Conservation (phyloP, 2,888 invertebrate species). For the Cataglyphis cursor region DNA sequence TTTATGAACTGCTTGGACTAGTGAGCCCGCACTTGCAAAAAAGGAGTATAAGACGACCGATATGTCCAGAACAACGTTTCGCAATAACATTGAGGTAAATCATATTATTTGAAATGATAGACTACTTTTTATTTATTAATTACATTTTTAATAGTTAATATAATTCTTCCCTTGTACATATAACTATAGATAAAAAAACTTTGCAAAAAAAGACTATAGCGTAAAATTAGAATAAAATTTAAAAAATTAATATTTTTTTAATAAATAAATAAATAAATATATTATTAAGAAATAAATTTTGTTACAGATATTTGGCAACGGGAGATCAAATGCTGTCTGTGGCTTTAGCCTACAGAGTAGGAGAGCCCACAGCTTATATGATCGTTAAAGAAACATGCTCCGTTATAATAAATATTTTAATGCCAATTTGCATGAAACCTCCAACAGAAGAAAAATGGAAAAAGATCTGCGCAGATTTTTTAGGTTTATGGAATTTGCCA, state of each 20-base stretch:
- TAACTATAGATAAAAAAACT: too few species aligned
- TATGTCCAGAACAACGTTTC: not conserved
- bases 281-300: constrained; percentile 2
- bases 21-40: not conserved
- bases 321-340: constrained; percentile 4
- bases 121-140: too few species aligned
- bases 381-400: constrained; percentile 29
- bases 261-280: not conserved
- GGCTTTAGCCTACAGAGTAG: constrained; percentile 37
- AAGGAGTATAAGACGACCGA: not conserved
- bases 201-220: too few species aligned
- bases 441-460: constrained; percentile 17
- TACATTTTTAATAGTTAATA: too few species aligned
- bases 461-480: constrained; percentile 27
- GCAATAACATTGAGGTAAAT: constrained; percentile 13
- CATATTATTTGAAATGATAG: too few species aligned
- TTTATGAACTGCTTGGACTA: constrained; percentile 22
- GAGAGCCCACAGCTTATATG: constrained; percentile 27
- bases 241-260: too few species aligned
- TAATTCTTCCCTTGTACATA: too few species aligned
- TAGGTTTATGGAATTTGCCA: constrained; percentile 3
- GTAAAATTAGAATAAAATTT: too few species aligned
- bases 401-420: constrained; percentile 34
- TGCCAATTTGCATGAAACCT: constrained; percentile 27
- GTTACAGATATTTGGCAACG: constrained; percentile 18